Conservation (phyloP, 2,888 invertebrate genomes). For the Atethmia centrago region DNA sequence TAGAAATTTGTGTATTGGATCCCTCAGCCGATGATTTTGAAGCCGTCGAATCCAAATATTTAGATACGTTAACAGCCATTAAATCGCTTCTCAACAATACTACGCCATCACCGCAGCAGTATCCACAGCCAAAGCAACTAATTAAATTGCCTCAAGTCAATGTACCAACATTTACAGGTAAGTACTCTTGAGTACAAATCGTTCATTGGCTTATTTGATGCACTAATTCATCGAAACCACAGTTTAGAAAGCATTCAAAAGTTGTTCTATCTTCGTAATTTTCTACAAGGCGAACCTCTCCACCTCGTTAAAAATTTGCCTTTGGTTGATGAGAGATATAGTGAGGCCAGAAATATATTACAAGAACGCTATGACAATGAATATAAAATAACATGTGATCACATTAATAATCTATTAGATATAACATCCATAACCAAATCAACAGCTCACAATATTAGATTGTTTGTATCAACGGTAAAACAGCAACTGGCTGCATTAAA, state of each 20-base stretch:
- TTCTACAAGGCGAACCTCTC: neutral
- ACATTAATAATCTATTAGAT: neutral
- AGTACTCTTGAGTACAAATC: conserved; percentile 3
- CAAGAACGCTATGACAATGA: conserved; percentile 6
- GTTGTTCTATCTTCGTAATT: neutral
- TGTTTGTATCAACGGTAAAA: neutral
- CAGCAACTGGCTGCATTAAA: neutral
- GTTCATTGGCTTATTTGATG: neutral
- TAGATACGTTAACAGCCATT: neutral
- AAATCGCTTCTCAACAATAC: neutral
- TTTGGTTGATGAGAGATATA: conserved; percentile 2
- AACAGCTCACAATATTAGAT: neutral
- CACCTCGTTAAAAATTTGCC: conserved; percentile 1
- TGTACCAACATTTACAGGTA: conserved; percentile 1
- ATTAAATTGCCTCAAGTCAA: conserved; percentile 6
- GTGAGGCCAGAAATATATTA: neutral
- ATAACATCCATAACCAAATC: too few relatives aligned
- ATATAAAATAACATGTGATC: neutral
- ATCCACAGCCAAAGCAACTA: neutral
- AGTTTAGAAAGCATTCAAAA: conserved; percentile 5
- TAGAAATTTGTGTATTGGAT: neutral
- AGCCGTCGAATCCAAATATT: neutral
- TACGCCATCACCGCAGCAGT: neutral
- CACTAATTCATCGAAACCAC: conserved; percentile 8
- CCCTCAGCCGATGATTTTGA: neutral